Evolutionary conservation across 2,797 vertebrate genomes (phyloP).

Genomic region (Ctenosaura bakeri): DNA sequence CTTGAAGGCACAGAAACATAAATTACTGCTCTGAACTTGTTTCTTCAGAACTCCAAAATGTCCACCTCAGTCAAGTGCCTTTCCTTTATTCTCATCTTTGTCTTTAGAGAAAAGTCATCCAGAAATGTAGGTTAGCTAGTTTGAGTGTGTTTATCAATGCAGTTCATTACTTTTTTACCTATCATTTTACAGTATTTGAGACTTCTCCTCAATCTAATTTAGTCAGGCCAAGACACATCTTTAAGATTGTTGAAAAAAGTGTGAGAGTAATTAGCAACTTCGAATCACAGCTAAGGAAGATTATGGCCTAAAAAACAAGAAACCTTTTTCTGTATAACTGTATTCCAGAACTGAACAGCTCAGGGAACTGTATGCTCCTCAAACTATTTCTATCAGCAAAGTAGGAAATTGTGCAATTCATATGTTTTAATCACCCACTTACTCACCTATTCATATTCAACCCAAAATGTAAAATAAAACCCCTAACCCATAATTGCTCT

Average conservation of each 20-base stretch:
- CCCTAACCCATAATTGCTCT: constrained; percentile 13
- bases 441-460: constrained; percentile 37
- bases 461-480: constrained; percentile 19
- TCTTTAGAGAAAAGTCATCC: neutral
- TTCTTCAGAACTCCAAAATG: constrained; percentile 4
- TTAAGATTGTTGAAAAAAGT: neutral
- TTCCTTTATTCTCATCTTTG: neutral
- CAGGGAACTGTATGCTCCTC: constrained; percentile 27
- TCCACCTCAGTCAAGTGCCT: neutral
- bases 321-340: constrained; percentile 31
- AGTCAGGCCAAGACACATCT: neutral
- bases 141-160: too few relatives aligned
- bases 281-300: neutral
- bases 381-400: neutral
- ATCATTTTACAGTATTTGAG: neutral
- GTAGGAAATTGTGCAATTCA: constrained; percentile 34
- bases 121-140: neutral
- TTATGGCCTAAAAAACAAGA: neutral
- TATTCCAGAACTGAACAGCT: neutral
- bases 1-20: too few relatives aligned
- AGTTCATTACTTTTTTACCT: neutral
- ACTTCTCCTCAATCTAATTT: neutral
- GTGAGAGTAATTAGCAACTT: neutral
- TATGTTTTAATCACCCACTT: constrained; percentile 47
- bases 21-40: too few relatives aligned